These are phyloP conservation scores for Hemiscyllium ocellatum DNA, from an alignment of 2,113 vertebrate species.

Conservation along the genomic window DNA sequence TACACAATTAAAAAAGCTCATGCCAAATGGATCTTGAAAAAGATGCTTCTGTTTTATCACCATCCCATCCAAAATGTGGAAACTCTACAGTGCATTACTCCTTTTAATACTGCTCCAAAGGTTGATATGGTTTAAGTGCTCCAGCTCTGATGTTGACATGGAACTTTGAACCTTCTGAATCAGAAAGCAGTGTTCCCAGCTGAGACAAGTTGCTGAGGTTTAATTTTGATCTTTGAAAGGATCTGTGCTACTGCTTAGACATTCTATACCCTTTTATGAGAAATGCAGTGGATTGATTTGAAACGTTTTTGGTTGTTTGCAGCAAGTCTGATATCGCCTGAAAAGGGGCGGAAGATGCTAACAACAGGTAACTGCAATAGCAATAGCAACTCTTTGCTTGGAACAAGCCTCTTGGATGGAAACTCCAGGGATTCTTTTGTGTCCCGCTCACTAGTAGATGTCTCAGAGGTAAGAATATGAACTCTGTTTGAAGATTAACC, in stretches of 20 bases:
- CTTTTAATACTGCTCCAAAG: background rate
- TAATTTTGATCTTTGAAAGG: background rate
- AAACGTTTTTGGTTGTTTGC: slow-evolving; percentile 18
- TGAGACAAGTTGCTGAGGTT: background rate
- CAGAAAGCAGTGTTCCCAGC: background rate
- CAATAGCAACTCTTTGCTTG: slow-evolving; percentile 81
- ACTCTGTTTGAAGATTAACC: background rate
- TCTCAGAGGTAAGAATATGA: slow-evolving; percentile 68
- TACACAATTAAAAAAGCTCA: background rate
- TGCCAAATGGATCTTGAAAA: background rate
- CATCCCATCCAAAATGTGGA: background rate
- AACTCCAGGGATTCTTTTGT: slow-evolving; percentile 95
- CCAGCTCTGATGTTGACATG: background rate
- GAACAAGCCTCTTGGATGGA: slow-evolving; percentile 86
- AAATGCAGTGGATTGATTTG: background rate
- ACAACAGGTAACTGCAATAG: slow-evolving; percentile 65
- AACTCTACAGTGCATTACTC: background rate
- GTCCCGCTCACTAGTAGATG: slow-evolving; percentile 82
- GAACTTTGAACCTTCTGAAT: background rate
- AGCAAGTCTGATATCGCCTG: slow-evolving; percentile 94
- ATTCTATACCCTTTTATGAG: background rate
- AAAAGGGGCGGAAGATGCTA: slow-evolving; percentile 79
- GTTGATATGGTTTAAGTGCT: background rate
- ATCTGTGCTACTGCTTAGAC: background rate
- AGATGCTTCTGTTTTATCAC: background rate